phyloP scores from a whole-genome alignment of 1,140 invertebrate genomes.

The Ceratosolen solmsi region DNA sequence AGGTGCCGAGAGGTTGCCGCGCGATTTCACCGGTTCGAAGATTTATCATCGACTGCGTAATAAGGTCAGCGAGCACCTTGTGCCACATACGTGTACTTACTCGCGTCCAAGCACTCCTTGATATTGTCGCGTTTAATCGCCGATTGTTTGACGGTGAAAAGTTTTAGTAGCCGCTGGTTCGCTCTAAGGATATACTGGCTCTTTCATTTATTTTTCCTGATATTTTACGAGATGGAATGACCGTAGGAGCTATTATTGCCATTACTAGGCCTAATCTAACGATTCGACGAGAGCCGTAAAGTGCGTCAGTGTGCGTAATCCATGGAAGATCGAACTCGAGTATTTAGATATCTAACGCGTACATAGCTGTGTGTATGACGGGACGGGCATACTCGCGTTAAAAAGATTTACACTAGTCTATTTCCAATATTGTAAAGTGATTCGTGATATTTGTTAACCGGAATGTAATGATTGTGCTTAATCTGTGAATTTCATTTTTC shows the following conservation, averaged over 20 bases:
- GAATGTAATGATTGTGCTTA: no score
- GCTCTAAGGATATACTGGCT: neutral
- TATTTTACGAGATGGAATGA: neutral
- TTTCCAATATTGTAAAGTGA: no score
- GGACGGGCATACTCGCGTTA: no score
- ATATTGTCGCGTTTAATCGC: constrained; percentile 17
- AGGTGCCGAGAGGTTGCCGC: constrained; percentile 6
- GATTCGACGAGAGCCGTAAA: neutral
- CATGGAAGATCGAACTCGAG: neutral
- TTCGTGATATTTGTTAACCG: no score
- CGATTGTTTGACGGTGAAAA: constrained; percentile 23
- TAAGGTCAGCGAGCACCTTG: constrained; percentile 38
- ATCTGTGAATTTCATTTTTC: no score
- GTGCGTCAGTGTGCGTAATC: neutral
- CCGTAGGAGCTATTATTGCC: neutral
- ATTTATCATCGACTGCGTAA: constrained; percentile 15
- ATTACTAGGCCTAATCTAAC: neutral
- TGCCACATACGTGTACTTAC: constrained; percentile 19
- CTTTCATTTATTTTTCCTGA: neutral
- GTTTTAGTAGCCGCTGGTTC: neutral
- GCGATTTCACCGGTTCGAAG: constrained; percentile 26
- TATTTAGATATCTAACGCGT: neutral
- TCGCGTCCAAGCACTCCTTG: neutral
- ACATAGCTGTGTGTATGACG: no score
- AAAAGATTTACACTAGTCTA: no score